Conservation (phyloP, 2,113 vertebrate species). For the Nestor notabilis region DNA sequence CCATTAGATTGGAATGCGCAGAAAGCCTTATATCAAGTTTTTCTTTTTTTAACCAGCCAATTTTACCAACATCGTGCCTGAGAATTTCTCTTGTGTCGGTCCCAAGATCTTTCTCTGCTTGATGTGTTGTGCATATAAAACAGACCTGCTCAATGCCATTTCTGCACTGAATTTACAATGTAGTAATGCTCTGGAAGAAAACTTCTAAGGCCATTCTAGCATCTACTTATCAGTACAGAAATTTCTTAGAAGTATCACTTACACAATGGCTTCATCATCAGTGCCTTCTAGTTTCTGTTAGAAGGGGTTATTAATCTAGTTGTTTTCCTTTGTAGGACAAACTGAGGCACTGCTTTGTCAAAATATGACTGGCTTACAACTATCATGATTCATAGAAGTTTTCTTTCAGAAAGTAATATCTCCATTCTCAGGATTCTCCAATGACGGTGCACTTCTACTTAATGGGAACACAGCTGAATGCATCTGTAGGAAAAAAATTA, state of each 20-base stretch:
- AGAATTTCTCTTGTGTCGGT: not conserved
- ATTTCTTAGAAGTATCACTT: not conserved
- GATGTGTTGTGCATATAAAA: not conserved
- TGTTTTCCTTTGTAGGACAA: not conserved
- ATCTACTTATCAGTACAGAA: not conserved
- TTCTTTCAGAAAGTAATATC: not conserved
- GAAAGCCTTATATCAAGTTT: not conserved
- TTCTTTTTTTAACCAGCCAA: not conserved
- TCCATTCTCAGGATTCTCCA: not conserved
- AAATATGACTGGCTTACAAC: not conserved
- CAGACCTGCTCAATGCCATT: not conserved
- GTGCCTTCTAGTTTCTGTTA: not conserved
- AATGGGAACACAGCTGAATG: not conserved
- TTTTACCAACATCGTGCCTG: fast-evolving
- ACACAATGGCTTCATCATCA: not conserved
- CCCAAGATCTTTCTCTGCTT: not conserved
- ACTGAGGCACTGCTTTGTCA: not conserved
- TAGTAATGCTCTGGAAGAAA: not conserved
- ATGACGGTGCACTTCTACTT: not conserved
- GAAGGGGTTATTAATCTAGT: not conserved
- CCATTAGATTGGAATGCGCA: not conserved
- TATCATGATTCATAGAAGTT: not conserved
- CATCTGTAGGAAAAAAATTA: not conserved
- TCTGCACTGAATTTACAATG: not conserved
- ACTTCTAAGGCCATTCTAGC: not conserved